phyloP scores from a whole-genome alignment of 2,888 invertebrate species.

The Dilophus febrilis region DNA sequence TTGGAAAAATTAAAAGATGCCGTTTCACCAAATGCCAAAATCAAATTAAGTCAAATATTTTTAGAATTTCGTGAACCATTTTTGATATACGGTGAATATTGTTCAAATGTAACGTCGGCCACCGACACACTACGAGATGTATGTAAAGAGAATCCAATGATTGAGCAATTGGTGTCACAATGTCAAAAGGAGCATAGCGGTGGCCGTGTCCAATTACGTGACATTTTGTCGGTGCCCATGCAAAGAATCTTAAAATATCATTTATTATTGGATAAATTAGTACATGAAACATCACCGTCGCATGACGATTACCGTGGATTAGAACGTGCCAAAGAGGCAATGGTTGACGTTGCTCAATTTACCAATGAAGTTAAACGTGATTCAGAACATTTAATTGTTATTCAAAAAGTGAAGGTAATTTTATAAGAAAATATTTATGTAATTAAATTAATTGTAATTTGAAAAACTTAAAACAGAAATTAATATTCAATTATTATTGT shows the following conservation, averaged over 20 bases:
- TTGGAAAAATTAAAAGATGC: constrained; percentile 64
- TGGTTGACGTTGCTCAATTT: constrained; percentile 92
- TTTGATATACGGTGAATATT: constrained; percentile 88
- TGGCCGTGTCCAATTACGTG: constrained; percentile 84
- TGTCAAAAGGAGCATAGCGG: constrained; percentile 89
- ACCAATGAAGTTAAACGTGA: constrained; percentile 97
- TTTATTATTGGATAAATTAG: constrained; percentile 73
- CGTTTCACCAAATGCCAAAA: constrained; percentile 37
- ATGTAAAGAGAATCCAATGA: constrained; percentile 26
- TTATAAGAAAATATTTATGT: too few species aligned
- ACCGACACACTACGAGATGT: constrained; percentile 54
- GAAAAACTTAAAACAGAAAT: too few species aligned
- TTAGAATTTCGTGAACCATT: constrained; percentile 80
- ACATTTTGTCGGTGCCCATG: constrained; percentile 95
- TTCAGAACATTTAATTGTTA: constrained; percentile 78
- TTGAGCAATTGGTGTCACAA: constrained; percentile 43
- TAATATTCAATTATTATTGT: too few species aligned
- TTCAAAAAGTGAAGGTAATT: constrained; percentile 70
- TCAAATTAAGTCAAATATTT: constrained; percentile 65
- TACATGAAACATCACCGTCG: constrained; percentile 67
- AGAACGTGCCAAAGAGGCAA: constrained; percentile 78
- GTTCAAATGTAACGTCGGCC: constrained; percentile 82
- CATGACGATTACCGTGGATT: constrained; percentile 72
- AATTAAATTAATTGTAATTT: too few species aligned
- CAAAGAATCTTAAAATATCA: constrained; percentile 97